Percentiles rank a stretch among this genome's conserved stretches.
phyloP scores from a whole-genome alignment of 2,797 vertebrate species.

The Rhynchotus rufescens region DNA sequence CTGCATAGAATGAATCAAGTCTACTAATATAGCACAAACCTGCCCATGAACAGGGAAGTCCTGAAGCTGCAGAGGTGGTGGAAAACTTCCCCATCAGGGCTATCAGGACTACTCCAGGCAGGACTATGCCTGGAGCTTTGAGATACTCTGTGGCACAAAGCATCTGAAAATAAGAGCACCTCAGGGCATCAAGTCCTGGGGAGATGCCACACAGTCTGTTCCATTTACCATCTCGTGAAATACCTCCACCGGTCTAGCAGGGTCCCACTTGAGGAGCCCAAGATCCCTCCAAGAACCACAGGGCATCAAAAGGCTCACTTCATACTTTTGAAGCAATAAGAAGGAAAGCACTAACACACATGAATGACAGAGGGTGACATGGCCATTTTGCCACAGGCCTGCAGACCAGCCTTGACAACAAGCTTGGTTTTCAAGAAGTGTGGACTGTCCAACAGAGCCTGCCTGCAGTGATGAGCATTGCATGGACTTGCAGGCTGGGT shows the following conservation, averaged over 20 bases:
- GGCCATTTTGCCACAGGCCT: not conserved
- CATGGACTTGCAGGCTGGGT: not conserved
- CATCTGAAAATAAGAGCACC: not conserved
- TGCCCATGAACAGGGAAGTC: not conserved
- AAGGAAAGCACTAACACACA: not conserved
- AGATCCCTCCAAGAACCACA: not conserved
- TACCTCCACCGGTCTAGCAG: not conserved
- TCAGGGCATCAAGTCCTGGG: too few relatives aligned
- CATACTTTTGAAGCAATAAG: not conserved
- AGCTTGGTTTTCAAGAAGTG: not conserved
- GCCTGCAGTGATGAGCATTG: not conserved
- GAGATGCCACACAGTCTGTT: not conserved
- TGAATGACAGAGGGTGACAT: not conserved
- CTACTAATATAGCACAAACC: fast-evolving
- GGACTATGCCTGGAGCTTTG: too few relatives aligned
- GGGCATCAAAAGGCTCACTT: not conserved
- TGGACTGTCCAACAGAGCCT: not conserved
- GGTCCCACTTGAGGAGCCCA: not conserved
- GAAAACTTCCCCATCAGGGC: too few relatives aligned
- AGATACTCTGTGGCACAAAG: not conserved
- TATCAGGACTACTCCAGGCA: not conserved
- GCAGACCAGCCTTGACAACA: not conserved
- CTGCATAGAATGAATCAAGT: not conserved
- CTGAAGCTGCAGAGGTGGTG: not conserved
- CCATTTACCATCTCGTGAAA: not conserved